Conservation (phyloP, 2,797 vertebrate genomes). For the Arnoldichthys spilopterus region DNA sequence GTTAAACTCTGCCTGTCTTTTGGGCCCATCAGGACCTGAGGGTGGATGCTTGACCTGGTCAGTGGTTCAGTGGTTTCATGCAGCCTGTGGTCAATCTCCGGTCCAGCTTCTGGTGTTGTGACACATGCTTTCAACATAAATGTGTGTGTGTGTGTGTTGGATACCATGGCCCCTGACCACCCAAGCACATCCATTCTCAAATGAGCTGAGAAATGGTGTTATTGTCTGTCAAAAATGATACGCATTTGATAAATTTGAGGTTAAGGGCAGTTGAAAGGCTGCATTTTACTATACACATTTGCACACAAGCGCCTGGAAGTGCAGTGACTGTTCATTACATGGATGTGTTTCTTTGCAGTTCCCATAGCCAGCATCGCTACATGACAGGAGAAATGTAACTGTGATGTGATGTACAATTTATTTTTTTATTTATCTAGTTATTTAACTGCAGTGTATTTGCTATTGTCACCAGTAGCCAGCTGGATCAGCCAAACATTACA, state of each 20-base stretch:
- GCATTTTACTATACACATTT: conserved; percentile 34
- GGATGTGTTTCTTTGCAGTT: conserved; percentile 34
- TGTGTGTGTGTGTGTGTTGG: conserved; percentile 42
- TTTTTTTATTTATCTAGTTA: neutral
- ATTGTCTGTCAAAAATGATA: conserved; percentile 59
- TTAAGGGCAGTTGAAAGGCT: conserved; percentile 49
- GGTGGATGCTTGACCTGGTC: conserved; percentile 58
- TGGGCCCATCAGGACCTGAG: conserved; percentile 49
- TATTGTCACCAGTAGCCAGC: neutral
- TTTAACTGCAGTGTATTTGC: conserved; percentile 1
- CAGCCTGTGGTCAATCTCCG: conserved; percentile 64
- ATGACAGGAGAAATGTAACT: neutral
- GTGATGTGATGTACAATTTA: neutral
- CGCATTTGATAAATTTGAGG: conserved; percentile 57
- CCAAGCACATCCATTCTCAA: conserved; percentile 60
- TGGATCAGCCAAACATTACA: neutral
- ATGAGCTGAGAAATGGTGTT: conserved; percentile 60
- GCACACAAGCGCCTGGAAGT: conserved; percentile 46
- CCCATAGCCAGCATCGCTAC: conserved; percentile 26
- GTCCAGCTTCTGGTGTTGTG: conserved; percentile 59
- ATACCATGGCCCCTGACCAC: conserved; percentile 54
- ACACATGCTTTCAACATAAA: conserved; percentile 50
- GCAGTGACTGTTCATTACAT: conserved; percentile 44
- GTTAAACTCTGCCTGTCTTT: conserved; percentile 42
- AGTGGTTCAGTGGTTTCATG: conserved; percentile 61